Base-by-base conservation (phyloP, 2,797 vertebrate species). In the Pygocentrus nattereri region DNA sequence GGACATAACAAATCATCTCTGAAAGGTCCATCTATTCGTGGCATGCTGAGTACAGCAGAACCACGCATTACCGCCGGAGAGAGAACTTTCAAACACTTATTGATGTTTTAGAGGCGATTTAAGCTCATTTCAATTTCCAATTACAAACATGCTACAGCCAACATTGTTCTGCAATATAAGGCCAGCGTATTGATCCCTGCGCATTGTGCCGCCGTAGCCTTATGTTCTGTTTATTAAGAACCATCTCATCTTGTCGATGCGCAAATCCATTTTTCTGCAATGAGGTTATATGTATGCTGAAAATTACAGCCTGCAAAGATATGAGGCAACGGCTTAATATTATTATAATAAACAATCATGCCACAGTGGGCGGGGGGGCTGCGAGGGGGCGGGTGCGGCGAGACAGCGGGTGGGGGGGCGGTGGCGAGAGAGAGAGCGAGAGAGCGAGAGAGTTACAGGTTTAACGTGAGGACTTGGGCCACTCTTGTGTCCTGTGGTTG, bases 1-100 rank as follows among this genome's bases (percentile, higher is more conserved):
- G 50, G 52, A 86, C 74, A 67, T 78, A 85, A 88, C 82, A 89
- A 93, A 92, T 92, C 88, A 87, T 87, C 64, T 82, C 67, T 88
- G 88, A 91, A 89, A 90, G 89, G 88, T 91, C 88, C 52, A 87
- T 92, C 88, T 82, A 84, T 52, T 75, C 82, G 86, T 88, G 88
- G 87, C 82, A 81, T 87, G 89, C 90, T 90, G 88, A 88, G 88
- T 75, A 82, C 86, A 87, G 88, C 90, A 89, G 88, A 87, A 79
- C 83, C 70, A 84, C 88, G 76, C 75, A 68, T 81, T 80, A 75
- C 87, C 87, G 82, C 86, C 70, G 4, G 41, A 44, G 50, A 84
- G 85, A 84, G 80, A 79, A 83, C 73, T 85, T 87, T 87, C 83
- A 0, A 80, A 84, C 74, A 72, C 85, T 80, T 85, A 91, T 91